Evolutionary conservation across 1,140 invertebrate genomes (phyloP).

Genomic region (Oncopodura yosiiana): DNA sequence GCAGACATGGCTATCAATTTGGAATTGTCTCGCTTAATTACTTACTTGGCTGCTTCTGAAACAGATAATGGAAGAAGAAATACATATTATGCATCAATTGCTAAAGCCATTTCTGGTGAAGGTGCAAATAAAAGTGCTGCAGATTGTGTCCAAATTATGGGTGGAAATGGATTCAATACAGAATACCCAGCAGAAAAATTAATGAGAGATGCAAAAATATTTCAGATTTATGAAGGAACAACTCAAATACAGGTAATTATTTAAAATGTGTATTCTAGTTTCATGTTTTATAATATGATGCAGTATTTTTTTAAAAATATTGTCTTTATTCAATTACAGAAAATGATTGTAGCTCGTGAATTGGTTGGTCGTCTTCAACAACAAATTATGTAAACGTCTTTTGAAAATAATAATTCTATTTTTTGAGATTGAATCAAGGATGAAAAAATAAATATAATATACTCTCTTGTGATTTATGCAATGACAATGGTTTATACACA

Average conservation of each 20-base stretch:
- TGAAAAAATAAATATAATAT: too few relatives aligned
- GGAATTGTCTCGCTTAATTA: conserved; percentile 76
- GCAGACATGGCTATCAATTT: conserved; percentile 93
- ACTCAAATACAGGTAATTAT: conserved; percentile 95
- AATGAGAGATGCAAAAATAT: conserved; percentile 98
- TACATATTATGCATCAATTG: conserved; percentile 80
- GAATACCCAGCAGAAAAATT: conserved; percentile 98
- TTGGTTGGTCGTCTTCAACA: conserved; percentile 10
- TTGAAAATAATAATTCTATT: too few relatives aligned
- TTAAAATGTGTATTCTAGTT: too few relatives aligned
- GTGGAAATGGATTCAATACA: conserved; percentile 91
- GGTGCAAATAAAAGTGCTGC: conserved; percentile 87
- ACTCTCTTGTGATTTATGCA: too few relatives aligned
- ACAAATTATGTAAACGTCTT: too few relatives aligned
- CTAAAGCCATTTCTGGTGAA: conserved; percentile 84
- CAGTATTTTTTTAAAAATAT: too few relatives aligned
- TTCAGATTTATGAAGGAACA: conserved; percentile 96
- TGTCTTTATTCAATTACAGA: conserved; percentile 96
- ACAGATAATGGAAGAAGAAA: conserved; percentile 70
- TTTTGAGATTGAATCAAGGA: too few relatives aligned
- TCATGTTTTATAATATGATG: too few relatives aligned
- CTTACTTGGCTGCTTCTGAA: conserved; percentile 79
- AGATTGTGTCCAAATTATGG: conserved; percentile 86
- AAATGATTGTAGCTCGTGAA: conserved; percentile 28
- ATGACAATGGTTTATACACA: too few relatives aligned